Evolutionary conservation across 2,888 invertebrate genomes (phyloP).

Genomic region (Drosophila borborema): DNA sequence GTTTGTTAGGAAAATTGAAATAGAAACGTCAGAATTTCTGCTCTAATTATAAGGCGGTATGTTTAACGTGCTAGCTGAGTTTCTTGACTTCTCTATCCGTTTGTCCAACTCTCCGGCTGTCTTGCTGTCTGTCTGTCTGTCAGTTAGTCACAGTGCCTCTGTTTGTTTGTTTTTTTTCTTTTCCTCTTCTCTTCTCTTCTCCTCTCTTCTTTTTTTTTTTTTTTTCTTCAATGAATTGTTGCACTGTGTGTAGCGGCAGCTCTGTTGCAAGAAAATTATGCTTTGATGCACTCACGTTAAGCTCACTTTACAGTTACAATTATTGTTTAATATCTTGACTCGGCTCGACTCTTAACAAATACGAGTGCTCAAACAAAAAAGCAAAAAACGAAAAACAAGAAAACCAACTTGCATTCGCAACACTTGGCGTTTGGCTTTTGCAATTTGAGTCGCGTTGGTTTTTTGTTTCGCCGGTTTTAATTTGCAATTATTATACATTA

Average conservation of each 20-base stretch:
- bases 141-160: conserved; percentile 5
- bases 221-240: conserved; percentile 68
- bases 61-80: conserved; percentile 75
- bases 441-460: conserved; percentile 61
- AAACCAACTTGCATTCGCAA: conserved; percentile 57
- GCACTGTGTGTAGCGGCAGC: conserved; percentile 47
- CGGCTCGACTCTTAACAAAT: conserved; percentile 65
- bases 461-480: conserved; percentile 60
- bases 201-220: conserved; percentile 17
- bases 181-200: conserved; percentile 11
- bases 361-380: conserved; percentile 34
- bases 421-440: conserved; percentile 64
- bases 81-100: conserved; percentile 71
- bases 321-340: conserved; percentile 78
- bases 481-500: conserved; percentile 78
- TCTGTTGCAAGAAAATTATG: conserved; percentile 79
- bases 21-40: conserved; percentile 85
- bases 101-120: conserved; percentile 21
- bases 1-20: conserved; percentile 83
- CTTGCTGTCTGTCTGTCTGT: conserved; percentile 19
- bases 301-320: conserved; percentile 81
- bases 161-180: conserved; percentile 2
- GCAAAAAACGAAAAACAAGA: conserved; percentile 14
- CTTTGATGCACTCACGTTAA: conserved; percentile 83
- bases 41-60: conserved; percentile 85